Conservation (phyloP, 30 jellyfish, hydroid and myxozoan genomes). For the Morbakka virulenta region DNA sequence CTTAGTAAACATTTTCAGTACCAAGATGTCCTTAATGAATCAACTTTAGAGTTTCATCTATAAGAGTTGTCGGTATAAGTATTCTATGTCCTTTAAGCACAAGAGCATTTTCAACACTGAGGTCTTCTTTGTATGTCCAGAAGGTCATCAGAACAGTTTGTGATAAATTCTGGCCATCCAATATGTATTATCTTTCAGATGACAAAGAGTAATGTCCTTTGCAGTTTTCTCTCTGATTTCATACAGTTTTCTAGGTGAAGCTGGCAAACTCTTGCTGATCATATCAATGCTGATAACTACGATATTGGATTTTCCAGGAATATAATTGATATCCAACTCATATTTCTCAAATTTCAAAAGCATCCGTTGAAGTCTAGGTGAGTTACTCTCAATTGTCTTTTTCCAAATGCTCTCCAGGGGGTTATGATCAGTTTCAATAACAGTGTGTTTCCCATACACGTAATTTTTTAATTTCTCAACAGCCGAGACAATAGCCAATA, state of each 20-base stretch:
- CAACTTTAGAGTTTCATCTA: background rate
- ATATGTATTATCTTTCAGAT: too few species aligned
- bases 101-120: background rate
- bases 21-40: background rate
- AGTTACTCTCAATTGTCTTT: background rate
- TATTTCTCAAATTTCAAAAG: background rate
- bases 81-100: background rate
- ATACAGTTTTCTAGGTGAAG: background rate
- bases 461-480: background rate
- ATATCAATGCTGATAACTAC: background rate
- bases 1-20: background rate
- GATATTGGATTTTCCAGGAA: background rate
- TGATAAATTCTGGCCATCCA: background rate
- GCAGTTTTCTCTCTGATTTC: background rate
- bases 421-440: background rate
- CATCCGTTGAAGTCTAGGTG: background rate
- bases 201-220: background rate
- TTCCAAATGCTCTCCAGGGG: background rate
- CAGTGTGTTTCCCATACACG: background rate
- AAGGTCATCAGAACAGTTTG: background rate
- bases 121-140: background rate
- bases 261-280: background rate
- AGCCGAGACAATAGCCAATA: background rate
- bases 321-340: background rate
- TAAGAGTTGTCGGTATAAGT: background rate